Evolutionary conservation across 2,888 invertebrate genomes (phyloP).

Genomic region (Drosophila sordidapex): DNA sequence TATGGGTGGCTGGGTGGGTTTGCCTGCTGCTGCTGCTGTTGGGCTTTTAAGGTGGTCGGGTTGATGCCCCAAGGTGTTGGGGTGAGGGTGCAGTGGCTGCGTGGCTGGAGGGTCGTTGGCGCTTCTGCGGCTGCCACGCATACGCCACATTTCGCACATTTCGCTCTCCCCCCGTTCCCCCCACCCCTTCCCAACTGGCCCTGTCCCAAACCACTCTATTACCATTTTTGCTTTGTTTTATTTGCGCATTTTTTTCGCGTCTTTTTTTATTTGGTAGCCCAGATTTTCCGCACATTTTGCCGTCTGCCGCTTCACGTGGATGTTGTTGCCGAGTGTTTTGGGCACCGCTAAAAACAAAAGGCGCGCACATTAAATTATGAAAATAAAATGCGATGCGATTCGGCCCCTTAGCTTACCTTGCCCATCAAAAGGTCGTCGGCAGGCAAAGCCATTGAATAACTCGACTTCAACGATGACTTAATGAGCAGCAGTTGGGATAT

Average conservation of each 20-base stretch:
- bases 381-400: constrained; percentile 64
- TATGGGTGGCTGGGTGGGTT: constrained; percentile 32
- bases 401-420: constrained; percentile 35
- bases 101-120: constrained; percentile 6
- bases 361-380: constrained; percentile 75
- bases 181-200: not conserved
- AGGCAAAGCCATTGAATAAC: constrained; percentile 69
- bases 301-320: constrained; percentile 22
- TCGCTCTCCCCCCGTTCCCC: constrained; percentile 8
- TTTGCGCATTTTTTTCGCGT: constrained; percentile 34
- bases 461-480: constrained; percentile 76
- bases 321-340: constrained; percentile 69
- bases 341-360: constrained; percentile 68
- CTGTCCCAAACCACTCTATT: constrained; percentile 8
- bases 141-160: constrained; percentile 66
- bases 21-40: constrained; percentile 4
- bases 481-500: constrained; percentile 61
- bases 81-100: not conserved
- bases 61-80: not conserved
- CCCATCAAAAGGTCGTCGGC: constrained; percentile 74
- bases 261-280: constrained; percentile 50
- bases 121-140: constrained; percentile 59
- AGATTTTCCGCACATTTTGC: constrained; percentile 74
- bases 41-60: constrained; percentile 9
- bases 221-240: constrained; percentile 50